Percentiles rank a stretch among this genome's conserved stretches.
phyloP scores from a whole-genome alignment of 2,113 vertebrate genomes.

The Cyanoderma ruficeps region DNA sequence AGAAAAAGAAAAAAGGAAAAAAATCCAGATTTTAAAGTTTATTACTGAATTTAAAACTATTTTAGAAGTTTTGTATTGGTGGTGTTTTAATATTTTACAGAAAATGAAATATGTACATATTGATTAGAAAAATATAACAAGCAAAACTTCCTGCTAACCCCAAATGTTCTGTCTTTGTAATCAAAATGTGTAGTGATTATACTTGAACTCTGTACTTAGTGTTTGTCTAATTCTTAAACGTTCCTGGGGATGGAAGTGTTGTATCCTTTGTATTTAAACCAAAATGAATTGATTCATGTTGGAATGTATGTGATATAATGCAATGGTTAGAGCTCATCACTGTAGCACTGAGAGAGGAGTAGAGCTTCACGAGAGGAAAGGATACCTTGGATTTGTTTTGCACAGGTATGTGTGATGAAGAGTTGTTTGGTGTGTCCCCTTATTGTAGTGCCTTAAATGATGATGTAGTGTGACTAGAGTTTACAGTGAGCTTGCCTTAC shows the following conservation, averaged over 20 bases:
- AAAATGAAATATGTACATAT: constrained; percentile 84
- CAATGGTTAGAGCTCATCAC: constrained; percentile 82
- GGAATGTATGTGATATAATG: constrained; percentile 85
- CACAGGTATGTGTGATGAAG: constrained; percentile 88
- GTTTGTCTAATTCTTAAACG: constrained; percentile 81
- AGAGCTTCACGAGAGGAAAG: constrained; percentile 74
- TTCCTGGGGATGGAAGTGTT: constrained; percentile 77
- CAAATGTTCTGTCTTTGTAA: constrained; percentile 82
- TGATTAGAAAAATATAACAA: constrained; percentile 83
- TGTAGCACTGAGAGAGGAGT: constrained; percentile 80
- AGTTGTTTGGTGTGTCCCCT: constrained; percentile 80
- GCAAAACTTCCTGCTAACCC: constrained; percentile 80
- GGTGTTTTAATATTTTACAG: constrained; percentile 87
- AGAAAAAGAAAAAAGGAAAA: neutral
- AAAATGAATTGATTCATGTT: constrained; percentile 82
- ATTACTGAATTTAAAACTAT: constrained; percentile 86
- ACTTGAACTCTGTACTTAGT: constrained; percentile 87
- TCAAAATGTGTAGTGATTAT: constrained; percentile 84
- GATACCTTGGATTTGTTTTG: constrained; percentile 83
- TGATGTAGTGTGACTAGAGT: constrained; percentile 85
- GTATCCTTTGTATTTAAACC: constrained; percentile 85
- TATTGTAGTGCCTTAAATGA: constrained; percentile 90
- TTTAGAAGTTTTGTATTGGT: constrained; percentile 88
- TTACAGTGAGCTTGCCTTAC: constrained; percentile 88
- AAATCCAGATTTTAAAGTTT: constrained; percentile 83